Base-by-base conservation (phyloP, 2,888 invertebrate genomes). In the Ctenicera cuprea region DNA sequence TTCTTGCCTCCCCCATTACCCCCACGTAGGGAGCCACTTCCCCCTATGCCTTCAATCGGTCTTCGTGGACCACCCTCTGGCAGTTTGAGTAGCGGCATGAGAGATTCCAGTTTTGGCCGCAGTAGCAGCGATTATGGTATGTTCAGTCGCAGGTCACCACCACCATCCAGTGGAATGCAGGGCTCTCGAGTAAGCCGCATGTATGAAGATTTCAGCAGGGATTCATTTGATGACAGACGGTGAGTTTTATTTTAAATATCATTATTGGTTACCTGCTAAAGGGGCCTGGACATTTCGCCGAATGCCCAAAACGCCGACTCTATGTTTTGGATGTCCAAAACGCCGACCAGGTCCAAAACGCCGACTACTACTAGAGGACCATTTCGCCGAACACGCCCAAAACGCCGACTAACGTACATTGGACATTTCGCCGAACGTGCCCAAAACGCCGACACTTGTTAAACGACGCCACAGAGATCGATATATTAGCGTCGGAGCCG, bases 151-250 rank as follows among this genome's bases (percentile, higher is more conserved):
- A 90, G 95, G 82, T 94, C 94, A 80, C 94, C 95, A 80, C 94
- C 94, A 5, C 79, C 83, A 8, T 80, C 84, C 37, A 81, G 83
- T 33, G 81, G 82, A 41, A 80, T 86, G 77, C 82, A 84, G 57
- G 84, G 86, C n/a, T 84, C 85, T 11, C 82, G 86, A 45, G 85
- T 84, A 81, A 86, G 86, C 89, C 92, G 93, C 83, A 93, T 94
- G 90, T 95, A 94, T 87, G 95, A 95, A 88, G 95, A 95, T 88
- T 95, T 95, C 87, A 95, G 95, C 88, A 90, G 95, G 80, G 95
- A 95, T 88, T 93, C 94, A 59, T 95, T 95, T 88, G 95, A 95
- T 88, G 95, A 95, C 84, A 92, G 95, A 87, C 92, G 93, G 93
- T 93, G 88, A 88, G 87, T 86, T 82, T 83, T 41, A 14, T 41